phyloP scores from a whole-genome alignment of 2,113 vertebrate genomes.

The Pteropus alecto region DNA sequence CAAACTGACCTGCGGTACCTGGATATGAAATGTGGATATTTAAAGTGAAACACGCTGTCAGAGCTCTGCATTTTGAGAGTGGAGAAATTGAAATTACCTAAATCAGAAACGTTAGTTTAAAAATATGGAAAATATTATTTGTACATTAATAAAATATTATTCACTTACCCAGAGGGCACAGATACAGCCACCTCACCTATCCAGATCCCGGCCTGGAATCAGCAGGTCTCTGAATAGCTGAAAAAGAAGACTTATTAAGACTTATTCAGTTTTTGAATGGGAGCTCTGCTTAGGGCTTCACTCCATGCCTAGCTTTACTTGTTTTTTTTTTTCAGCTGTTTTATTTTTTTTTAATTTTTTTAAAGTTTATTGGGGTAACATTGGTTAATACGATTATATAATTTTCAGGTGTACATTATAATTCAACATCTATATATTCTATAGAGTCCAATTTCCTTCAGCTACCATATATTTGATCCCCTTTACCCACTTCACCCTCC shows the following conservation, averaged over 20 bases:
- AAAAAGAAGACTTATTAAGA: neutral
- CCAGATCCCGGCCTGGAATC: neutral
- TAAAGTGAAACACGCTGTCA: neutral
- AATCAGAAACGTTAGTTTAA: neutral
- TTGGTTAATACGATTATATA: no score
- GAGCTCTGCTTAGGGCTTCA: neutral
- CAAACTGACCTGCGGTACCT: rapidly evolving
- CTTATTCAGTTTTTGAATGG: neutral
- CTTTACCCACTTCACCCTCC: no score
- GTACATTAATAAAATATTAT: rapidly evolving
- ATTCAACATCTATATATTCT: no score
- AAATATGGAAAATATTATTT: neutral
- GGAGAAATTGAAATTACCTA: neutral
- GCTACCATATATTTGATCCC: no score
- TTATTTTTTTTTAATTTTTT: no score
- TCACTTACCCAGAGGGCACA: neutral
- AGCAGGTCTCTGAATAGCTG: neutral
- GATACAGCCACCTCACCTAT: neutral
- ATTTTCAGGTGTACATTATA: no score
- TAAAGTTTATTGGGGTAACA: no score
- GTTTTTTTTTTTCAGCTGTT: neutral
- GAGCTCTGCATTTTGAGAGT: neutral
- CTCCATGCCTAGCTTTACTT: neutral
- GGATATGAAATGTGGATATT: neutral
- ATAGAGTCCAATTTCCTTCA: no score